Conservation (phyloP, 2,113 vertebrate genomes). For the Elephas maximus region DNA sequence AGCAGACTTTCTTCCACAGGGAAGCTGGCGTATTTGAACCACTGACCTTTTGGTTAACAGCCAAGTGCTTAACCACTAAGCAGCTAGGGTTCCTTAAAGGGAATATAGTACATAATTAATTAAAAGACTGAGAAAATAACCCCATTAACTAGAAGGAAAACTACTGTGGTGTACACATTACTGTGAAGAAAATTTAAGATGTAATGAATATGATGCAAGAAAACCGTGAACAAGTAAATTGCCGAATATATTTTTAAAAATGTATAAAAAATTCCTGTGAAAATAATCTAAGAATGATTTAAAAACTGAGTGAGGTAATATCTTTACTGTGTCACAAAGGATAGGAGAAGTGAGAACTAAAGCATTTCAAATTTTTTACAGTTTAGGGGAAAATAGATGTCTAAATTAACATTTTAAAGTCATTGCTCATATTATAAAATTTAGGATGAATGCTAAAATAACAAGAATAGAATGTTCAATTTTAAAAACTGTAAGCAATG, state of each 20-base stretch:
- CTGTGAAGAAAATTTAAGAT: background rate
- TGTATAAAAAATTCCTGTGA: background rate
- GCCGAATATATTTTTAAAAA: background rate
- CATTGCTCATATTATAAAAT: too few relatives aligned
- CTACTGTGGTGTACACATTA: background rate
- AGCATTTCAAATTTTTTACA: too few relatives aligned
- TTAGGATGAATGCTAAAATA: too few relatives aligned
- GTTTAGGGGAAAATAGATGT: too few relatives aligned
- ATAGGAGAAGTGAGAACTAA: too few relatives aligned
- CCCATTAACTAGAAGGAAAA: background rate
- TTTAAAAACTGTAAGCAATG: background rate
- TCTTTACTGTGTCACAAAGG: background rate
- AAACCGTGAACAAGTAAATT: background rate
- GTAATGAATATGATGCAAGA: background rate
- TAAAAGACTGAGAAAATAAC: background rate
- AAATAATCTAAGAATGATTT: background rate
- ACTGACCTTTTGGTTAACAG: too few relatives aligned
- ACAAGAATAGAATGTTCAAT: too few relatives aligned
- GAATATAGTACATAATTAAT: background rate
- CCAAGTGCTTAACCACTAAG: too few relatives aligned
- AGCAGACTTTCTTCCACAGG: too few relatives aligned
- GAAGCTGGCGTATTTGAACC: too few relatives aligned
- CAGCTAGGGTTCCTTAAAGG: too few relatives aligned
- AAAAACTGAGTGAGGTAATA: background rate
- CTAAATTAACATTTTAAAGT: too few relatives aligned